These are phyloP conservation scores for Platalea minor DNA, from an alignment of 2,797 vertebrate species.

Conservation along the genomic window DNA sequence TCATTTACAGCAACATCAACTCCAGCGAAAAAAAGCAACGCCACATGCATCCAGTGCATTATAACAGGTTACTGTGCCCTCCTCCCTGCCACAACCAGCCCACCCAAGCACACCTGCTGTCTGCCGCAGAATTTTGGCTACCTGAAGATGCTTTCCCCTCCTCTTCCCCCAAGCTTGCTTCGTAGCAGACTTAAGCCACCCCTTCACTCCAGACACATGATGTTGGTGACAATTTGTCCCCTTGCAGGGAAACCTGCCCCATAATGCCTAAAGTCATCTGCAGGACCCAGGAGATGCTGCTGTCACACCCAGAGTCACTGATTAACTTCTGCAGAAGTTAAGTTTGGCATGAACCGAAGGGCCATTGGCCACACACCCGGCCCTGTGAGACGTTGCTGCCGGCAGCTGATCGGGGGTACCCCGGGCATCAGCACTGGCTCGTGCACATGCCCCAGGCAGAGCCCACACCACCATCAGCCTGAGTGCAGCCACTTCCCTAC, in stretches of 20 bases:
- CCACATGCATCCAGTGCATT: background rate
- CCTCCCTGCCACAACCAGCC: background rate
- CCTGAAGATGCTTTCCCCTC: background rate
- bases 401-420: accelerated
- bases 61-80: background rate
- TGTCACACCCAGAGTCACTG: background rate
- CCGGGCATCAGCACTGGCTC: background rate
- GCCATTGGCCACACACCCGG: background rate
- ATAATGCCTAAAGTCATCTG: background rate
- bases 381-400: background rate
- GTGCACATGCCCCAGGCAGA: background rate
- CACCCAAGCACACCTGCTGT: background rate
- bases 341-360: background rate
- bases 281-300: background rate
- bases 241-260: background rate
- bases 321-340: background rate
- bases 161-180: background rate
- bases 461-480: background rate
- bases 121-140: background rate
- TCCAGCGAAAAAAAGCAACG: background rate
- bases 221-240: background rate
- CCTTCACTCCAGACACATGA: background rate
- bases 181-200: background rate
- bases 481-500: background rate
- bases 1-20: accelerated